Evolutionary conservation across 2,797 vertebrate genomes (phyloP).

Genomic region (Fundulus diaphanus): DNA sequence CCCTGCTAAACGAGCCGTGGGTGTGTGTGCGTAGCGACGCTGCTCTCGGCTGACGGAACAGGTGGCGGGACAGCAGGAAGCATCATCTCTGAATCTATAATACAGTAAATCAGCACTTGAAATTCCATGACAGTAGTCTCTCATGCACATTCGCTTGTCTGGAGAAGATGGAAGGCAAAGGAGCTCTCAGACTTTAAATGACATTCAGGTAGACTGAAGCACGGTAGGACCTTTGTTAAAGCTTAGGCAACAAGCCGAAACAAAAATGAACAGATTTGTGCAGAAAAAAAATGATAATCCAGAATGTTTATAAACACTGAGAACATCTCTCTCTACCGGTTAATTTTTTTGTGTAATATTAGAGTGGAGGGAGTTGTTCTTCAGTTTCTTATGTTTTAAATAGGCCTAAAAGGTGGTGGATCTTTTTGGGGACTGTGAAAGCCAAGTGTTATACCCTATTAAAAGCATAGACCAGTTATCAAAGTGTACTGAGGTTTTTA

Average conservation of each 20-base stretch:
- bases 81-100: conserved; percentile 76
- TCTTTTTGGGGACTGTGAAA: not conserved
- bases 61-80: conserved; percentile 79
- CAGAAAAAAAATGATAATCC: not conserved
- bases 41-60: conserved; percentile 73
- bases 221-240: not conserved
- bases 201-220: conserved; percentile 24
- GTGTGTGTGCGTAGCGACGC: conserved; percentile 36
- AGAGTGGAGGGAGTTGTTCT: not conserved
- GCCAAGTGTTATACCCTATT: not conserved
- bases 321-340: not conserved
- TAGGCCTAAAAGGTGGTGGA: not conserved
- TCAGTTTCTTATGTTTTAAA: not conserved
- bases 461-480: not conserved
- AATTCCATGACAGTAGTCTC: conserved; percentile 66
- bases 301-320: not conserved
- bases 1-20: conserved; percentile 59
- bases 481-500: not conserved
- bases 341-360: not conserved
- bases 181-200: conserved; percentile 35
- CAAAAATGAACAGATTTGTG: not conserved
- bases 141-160: conserved; percentile 43
- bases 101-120: conserved; percentile 74
- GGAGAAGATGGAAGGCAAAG: conserved; percentile 17
- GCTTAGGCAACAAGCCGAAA: not conserved